Percentiles rank a stretch among this genome's conserved stretches.
Evolutionary conservation across 1,140 invertebrate species (phyloP).

Genomic region (Pissodes strobi): DNA sequence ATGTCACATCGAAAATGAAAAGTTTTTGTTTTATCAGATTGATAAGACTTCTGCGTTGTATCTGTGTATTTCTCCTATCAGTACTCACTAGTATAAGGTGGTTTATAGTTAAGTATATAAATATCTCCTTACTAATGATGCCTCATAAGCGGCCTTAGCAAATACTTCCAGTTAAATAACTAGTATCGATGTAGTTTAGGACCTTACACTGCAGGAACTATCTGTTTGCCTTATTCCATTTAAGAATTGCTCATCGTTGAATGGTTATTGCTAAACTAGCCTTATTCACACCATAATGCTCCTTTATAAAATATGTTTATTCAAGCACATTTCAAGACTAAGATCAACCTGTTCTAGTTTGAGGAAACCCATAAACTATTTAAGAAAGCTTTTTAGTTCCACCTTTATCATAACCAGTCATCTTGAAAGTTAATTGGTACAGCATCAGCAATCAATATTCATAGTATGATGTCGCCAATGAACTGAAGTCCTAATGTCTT

Average conservation of each 20-base stretch:
- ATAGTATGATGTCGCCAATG: constrained; percentile 17
- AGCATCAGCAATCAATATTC: constrained; percentile 16
- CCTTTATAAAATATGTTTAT: not conserved
- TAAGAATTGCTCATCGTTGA: too few species aligned
- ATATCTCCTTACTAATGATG: constrained; percentile 12
- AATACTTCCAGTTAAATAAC: constrained; percentile 7
- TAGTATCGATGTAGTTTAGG: not conserved
- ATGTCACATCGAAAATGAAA: constrained; percentile 27
- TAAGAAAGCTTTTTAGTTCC: constrained; percentile 7
- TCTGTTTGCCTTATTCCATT: too few species aligned
- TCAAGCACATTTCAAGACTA: too few species aligned
- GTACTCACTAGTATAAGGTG: constrained; percentile 37
- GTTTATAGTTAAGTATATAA: constrained; percentile 36
- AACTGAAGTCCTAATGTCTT: constrained; percentile 15
- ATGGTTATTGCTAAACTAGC: not conserved
- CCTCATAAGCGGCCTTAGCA: not conserved
- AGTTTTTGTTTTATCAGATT: constrained; percentile 7
- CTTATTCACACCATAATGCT: not conserved
- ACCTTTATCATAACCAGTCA: constrained; percentile 22
- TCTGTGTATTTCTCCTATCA: constrained; percentile 32
- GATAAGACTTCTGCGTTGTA: not conserved
- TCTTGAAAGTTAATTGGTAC: constrained; percentile 7
- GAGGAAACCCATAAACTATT: not conserved
- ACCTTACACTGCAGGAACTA: too few species aligned
- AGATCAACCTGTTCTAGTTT: too few species aligned